Conservation (phyloP, 2,888 invertebrate genomes). For the Leptura quadrifasciata region DNA sequence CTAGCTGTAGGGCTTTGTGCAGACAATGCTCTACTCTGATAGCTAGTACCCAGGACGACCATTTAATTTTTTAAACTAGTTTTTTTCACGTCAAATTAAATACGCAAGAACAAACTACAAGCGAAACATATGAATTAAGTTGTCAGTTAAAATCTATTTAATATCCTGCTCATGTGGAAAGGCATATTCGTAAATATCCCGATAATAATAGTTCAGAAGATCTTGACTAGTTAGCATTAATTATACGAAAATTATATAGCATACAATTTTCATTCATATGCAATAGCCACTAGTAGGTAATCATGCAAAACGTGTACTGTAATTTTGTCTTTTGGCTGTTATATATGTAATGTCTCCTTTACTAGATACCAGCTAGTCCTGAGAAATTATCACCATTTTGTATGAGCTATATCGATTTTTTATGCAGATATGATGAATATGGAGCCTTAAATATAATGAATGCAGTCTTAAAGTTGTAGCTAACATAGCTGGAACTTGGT, state of each 20-base stretch:
- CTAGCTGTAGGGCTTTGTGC: neutral
- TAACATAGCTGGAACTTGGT: too few species aligned
- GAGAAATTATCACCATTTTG: too few species aligned
- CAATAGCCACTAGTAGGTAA: neutral
- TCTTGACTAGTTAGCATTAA: neutral
- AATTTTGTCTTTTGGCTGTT: neutral
- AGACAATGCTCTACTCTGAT: neutral
- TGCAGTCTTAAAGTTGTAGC: too few species aligned
- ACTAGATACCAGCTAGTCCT: too few species aligned
- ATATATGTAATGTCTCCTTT: neutral
- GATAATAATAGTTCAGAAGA: neutral
- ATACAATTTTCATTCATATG: neutral
- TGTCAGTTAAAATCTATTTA: neutral
- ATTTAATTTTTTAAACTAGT: neutral
- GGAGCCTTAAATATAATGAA: too few species aligned
- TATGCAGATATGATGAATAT: too few species aligned
- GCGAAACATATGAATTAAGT: neutral
- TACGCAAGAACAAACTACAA: neutral
- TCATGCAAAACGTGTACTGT: neutral
- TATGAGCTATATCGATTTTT: too few species aligned
- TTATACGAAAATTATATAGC: neutral
- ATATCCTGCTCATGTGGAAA: neutral
- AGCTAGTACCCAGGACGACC: neutral
- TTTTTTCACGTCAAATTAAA: neutral
- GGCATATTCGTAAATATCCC: neutral